Percentiles rank a stretch among this genome's conserved stretches.
Evolutionary conservation across 2,888 invertebrate genomes (phyloP).

Genomic region (Hirtodrosophila confusa): DNA sequence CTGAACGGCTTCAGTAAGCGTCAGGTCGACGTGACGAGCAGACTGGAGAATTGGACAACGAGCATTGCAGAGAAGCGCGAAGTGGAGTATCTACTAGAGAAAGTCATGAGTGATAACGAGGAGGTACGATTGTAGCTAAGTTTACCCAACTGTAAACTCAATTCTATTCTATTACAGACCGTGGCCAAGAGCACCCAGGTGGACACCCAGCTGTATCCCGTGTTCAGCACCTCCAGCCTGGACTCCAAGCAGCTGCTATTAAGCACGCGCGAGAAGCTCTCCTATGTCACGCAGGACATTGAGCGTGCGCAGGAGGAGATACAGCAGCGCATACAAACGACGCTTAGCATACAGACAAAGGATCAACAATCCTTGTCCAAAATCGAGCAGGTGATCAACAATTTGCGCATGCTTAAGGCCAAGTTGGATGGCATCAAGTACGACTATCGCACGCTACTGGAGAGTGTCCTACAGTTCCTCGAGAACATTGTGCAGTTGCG

Average conservation of each 20-base stretch:
- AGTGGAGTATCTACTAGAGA: constrained; percentile 85
- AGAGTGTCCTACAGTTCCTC: constrained; percentile 89
- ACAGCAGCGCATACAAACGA: constrained; percentile 88
- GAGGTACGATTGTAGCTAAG: constrained; percentile 85
- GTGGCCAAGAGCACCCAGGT: constrained; percentile 88
- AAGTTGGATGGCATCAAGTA: constrained; percentile 88
- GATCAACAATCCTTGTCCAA: constrained; percentile 85
- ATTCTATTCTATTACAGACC: constrained; percentile 83
- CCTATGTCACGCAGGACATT: constrained; percentile 86
- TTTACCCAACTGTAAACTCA: no score
- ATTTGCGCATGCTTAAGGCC: constrained; percentile 88
- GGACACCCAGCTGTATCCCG: constrained; percentile 90
- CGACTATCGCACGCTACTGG: constrained; percentile 89
- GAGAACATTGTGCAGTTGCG: constrained; percentile 88
- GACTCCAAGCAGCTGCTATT: constrained; percentile 86
- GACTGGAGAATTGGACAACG: constrained; percentile 90
- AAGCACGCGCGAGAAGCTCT: constrained; percentile 86
- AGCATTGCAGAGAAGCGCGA: constrained; percentile 87
- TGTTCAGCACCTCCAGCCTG: constrained; percentile 87
- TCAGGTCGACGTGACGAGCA: constrained; percentile 87
- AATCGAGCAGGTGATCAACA: constrained; percentile 87
- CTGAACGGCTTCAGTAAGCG: constrained; percentile 88
- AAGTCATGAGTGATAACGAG: constrained; percentile 87
- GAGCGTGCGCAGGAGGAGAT: constrained; percentile 88
- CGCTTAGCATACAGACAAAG: constrained; percentile 87